Evolutionary conservation across 2,888 invertebrate species (phyloP), one percentile per base, ranked within the genome.

Genomic region (Melanchra persicariae): DNA sequence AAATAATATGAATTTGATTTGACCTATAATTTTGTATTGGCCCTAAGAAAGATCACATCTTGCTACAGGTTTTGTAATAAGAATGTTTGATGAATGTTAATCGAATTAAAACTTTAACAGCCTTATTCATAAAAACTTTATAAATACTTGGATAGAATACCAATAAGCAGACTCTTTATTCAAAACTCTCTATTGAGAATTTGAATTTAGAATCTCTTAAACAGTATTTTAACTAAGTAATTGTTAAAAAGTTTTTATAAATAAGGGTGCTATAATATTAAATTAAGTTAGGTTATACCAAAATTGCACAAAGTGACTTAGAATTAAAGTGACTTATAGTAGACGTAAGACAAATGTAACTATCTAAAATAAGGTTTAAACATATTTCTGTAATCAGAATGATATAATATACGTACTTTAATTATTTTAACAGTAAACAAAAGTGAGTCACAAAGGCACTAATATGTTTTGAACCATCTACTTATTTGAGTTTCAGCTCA

Each of bases 241-340:
- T n/a, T n/a, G n/a, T n/a, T n/a, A n/a, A n/a, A n/a, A n/a, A n/a
- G n/a, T n/a, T n/a, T n/a, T n/a, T n/a, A n/a, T n/a, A n/a, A n/a
- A n/a, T n/a, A n/a, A n/a, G n/a, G n/a, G n/a, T n/a, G n/a, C n/a
- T n/a, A n/a, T 24, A 17, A 71, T 30, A 9, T 30, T 2, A 60
- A 26, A 24, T 66, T 43, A 64, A 51, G 64, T 67, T 62, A 63
- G 52, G 8, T 30, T 52, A 60, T 68, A 85, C 73, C 83, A 88
- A 79, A 91, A 89, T 93, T 93, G 93, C 94, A 93, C 93, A 93
- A 94, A 92, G 94, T 93, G 90, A 88, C 81, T 74, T 75, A 61
- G 34, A n/a, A n/a, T n/a, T n/a, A 93, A 94, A 92, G 94, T 93
- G 90, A 88, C 81, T 74, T 75, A 61, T 12, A 22, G 4, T 54